Conservation (phyloP, 2,888 invertebrate genomes). For the Pristionchus japonicus region DNA sequence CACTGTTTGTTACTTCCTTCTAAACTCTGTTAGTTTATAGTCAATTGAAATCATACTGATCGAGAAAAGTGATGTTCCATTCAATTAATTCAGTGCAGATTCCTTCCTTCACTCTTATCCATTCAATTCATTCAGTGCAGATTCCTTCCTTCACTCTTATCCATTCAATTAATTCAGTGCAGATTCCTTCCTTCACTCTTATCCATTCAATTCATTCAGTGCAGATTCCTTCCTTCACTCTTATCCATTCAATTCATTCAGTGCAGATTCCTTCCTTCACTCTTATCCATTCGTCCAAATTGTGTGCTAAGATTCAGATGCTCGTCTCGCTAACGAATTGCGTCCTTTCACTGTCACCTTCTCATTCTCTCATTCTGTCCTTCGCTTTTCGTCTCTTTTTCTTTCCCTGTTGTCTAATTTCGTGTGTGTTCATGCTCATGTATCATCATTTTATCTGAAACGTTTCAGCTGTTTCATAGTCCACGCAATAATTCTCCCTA, state of each 20-base stretch:
- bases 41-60: too few relatives aligned
- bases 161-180: neutral
- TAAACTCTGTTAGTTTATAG: too few relatives aligned
- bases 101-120: neutral
- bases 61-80: too few relatives aligned
- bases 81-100: too few relatives aligned
- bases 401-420: neutral
- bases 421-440: too few relatives aligned
- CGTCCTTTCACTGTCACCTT: neutral
- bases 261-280: neutral
- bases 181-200: neutral
- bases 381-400: neutral
- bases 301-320: too few relatives aligned
- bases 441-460: neutral
- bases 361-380: neutral
- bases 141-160: neutral
- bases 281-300: neutral
- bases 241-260: neutral
- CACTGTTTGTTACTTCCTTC: neutral
- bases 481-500: neutral
- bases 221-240: neutral
- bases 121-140: neutral
- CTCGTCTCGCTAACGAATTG: too few relatives aligned
- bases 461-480: neutral
- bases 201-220: neutral